Conservation (phyloP, 2,113 vertebrate genomes). For the Forbesichthys papilliferus region DNA sequence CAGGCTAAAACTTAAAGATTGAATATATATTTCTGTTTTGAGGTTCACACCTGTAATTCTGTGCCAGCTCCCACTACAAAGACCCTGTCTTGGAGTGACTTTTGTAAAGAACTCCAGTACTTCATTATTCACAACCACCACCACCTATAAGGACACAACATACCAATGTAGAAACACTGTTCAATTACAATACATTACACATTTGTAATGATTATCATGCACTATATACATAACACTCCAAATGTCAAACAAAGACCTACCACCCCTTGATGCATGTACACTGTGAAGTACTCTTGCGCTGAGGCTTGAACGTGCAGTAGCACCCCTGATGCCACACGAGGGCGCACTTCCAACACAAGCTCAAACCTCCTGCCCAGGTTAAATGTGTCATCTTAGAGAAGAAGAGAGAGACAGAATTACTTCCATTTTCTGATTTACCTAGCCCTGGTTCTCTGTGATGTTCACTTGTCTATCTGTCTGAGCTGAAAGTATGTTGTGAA, state of each 20-base stretch:
- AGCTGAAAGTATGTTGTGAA: neutral
- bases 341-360: slow-evolving; percentile 89
- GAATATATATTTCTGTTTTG: neutral
- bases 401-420: slow-evolving; percentile 2
- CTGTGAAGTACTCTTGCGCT: slow-evolving; percentile 81
- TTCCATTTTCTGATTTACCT: neutral
- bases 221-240: neutral
- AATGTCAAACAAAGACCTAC: slow-evolving; percentile 60
- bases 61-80: slow-evolving; percentile 91
- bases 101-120: slow-evolving; percentile 84
- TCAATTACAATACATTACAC: neutral
- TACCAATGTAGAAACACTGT: too few species aligned
- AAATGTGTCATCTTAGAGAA: slow-evolving; percentile 84
- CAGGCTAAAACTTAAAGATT: neutral
- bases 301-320: slow-evolving; percentile 83
- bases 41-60: slow-evolving; percentile 83
- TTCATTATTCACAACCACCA: slow-evolving; percentile 85
- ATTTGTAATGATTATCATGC: neutral
- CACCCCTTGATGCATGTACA: slow-evolving; percentile 86
- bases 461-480: slow-evolving; percentile 11
- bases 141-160: slow-evolving; percentile 76
- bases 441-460: slow-evolving; percentile 16
- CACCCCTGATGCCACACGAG: slow-evolving; percentile 85
- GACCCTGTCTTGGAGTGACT: slow-evolving; percentile 79
- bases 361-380: slow-evolving; percentile 86